A percentile compares a stretch with the other conserved stretches of the same genome.
These are phyloP conservation scores for Meloidogyne exigua DNA, from an alignment of 1,140 invertebrate species.

Conservation along the genomic window DNA sequence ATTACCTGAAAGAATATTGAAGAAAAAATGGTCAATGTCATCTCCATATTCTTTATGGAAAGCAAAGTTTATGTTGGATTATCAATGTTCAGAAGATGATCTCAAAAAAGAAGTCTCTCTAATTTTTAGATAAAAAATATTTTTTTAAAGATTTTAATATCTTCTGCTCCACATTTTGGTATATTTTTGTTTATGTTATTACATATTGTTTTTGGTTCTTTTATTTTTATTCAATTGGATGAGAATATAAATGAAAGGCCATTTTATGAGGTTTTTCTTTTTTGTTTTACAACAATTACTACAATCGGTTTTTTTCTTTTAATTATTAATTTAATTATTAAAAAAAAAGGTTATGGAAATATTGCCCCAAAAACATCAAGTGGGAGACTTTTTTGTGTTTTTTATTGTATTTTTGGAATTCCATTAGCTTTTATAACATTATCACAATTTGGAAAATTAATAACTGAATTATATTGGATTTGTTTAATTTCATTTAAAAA, in stretches of 20 bases:
- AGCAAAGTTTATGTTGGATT: not conserved
- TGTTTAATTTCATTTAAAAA: slow-evolving; percentile 17
- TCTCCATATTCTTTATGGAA: slow-evolving; percentile 1
- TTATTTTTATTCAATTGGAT: slow-evolving; percentile 25
- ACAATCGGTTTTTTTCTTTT: slow-evolving; percentile 29
- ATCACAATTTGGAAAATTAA: slow-evolving; percentile 22
- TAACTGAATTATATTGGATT: slow-evolving; percentile 33
- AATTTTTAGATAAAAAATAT: not conserved
- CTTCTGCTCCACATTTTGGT: slow-evolving; percentile 7
- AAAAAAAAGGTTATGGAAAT: slow-evolving; percentile 34
- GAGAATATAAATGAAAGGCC: slow-evolving; percentile 2
- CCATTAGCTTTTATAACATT: slow-evolving; percentile 29
- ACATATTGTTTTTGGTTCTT: slow-evolving; percentile 23
- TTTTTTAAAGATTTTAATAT: slow-evolving; percentile 4
- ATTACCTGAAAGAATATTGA: not conserved
- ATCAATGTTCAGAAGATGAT: not conserved
- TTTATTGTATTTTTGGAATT: slow-evolving; percentile 34
- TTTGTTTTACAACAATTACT: slow-evolving; percentile 34
- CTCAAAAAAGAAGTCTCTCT: not conserved
- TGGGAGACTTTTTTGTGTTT: slow-evolving; percentile 18
- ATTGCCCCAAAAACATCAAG: slow-evolving; percentile 23
- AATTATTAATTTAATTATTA: not conserved
- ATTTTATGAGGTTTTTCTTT: slow-evolving; percentile 31
- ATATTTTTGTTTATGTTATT: slow-evolving; percentile 17
- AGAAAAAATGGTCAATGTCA: not conserved